Evolutionary conservation across 1,140 invertebrate species (phyloP).

Genomic region (Aphelenchoides avenae): DNA sequence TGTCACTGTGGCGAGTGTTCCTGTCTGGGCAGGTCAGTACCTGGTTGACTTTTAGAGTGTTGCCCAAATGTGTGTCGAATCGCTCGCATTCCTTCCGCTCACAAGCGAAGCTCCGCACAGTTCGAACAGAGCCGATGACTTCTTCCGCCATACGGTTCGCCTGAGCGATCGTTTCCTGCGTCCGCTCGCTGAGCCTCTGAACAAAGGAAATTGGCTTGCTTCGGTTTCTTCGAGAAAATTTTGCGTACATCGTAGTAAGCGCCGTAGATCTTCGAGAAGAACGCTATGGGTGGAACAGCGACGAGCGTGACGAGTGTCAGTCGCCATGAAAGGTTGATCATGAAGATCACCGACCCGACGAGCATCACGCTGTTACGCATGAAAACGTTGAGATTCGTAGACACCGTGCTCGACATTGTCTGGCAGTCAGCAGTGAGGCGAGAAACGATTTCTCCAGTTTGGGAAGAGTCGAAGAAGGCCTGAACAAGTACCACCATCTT

Average conservation of each 20-base stretch:
- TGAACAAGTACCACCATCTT: no score
- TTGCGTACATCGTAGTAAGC: conserved; percentile 52
- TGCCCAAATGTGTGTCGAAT: conserved; percentile 28
- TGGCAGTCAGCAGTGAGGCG: conserved; percentile 31
- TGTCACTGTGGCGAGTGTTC: no score
- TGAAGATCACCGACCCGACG: conserved; percentile 58
- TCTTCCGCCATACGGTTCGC: conserved; percentile 60
- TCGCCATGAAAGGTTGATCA: conserved; percentile 61
- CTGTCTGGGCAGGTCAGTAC: no score
- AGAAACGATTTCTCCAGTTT: conserved; percentile 49
- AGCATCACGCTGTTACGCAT: conserved; percentile 54
- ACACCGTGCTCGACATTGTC: conserved; percentile 30
- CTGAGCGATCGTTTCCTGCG: conserved; percentile 56
- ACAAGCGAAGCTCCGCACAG: conserved; percentile 35
- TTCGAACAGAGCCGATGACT: conserved; percentile 23
- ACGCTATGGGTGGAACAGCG: conserved; percentile 59
- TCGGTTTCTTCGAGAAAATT: neutral
- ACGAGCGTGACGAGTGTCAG: conserved; percentile 60
- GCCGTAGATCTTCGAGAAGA: conserved; percentile 61
- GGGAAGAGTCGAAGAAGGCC: conserved; percentile 39
- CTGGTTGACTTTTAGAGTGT: conserved; percentile 36
- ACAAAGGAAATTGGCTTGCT: conserved; percentile 18
- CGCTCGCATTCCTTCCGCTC: conserved; percentile 29
- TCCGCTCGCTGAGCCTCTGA: conserved; percentile 37
- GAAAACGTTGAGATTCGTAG: conserved; percentile 38